Base-by-base conservation (phyloP, 2,888 invertebrate genomes). In the Eustalomyia histrio region DNA sequence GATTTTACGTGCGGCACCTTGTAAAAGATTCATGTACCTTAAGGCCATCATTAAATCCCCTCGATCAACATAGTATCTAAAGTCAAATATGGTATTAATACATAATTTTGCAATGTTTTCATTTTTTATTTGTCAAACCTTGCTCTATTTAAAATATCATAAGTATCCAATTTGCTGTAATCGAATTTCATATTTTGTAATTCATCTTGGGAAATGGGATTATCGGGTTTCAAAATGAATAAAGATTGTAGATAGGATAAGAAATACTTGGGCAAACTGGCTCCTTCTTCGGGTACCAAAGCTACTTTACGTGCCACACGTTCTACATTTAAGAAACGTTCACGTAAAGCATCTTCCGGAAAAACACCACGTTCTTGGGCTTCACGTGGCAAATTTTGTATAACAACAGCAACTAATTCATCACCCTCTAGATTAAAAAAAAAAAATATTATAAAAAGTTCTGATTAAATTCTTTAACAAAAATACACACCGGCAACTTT, bases 201-300 rank as follows among this genome's bases (percentile, higher is more conserved):
- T 88, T 97, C 96, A 24, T 93, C 92, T 75, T 92, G 92, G 0
- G 96, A 94, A 84, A 96, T 95, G 74, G 94, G 93, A 85, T 93
- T 92, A 75, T 92, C 91, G 17, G 93, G 92, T 78, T 94, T 94
- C 85, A 96, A 92, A 55, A 97, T 92, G 75, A 99, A 91, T 83
- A 96, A 90, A n/a, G 97, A 97, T 90, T 98, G 98, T 52, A 99
- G 88, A 92, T 95, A 98, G 2, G 97, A 97, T 14, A 98, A 91
- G 85, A 97, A 91, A 91, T 97, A 97, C 10, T 95, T 91, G 0
- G 95, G 95, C 65, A 98, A 90, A 0, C 94, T 92, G n/a, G 95
- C 97, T n/a, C 98, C 97, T 16, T 94, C 93, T 75, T 95, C 96
- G 0, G 97, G 97, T 1, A 99, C 93, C 83, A 98, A 90, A 0